Conservation (phyloP, 2,888 invertebrate species). For the Himalopsyche japonica region DNA sequence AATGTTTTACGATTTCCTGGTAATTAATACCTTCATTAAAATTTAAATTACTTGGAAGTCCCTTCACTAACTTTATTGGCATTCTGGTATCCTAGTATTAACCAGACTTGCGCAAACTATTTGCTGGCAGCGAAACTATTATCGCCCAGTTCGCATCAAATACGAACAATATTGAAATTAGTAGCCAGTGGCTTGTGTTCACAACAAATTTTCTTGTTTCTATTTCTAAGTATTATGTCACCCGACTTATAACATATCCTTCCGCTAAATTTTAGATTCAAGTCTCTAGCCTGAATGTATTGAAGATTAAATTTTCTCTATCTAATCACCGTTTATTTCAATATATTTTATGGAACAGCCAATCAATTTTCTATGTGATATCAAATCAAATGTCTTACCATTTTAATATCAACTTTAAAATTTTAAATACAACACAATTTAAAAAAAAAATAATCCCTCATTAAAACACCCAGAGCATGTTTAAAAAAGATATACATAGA, state of each 20-base stretch:
- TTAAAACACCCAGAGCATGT: background rate
- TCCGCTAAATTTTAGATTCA: no score
- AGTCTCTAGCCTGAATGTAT: no score
- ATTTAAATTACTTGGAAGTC: background rate
- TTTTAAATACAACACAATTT: no score
- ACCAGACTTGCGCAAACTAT: background rate
- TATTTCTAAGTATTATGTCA: background rate
- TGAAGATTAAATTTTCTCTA: no score
- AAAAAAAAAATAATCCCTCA: no score
- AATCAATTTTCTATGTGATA: no score
- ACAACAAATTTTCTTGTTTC: background rate
- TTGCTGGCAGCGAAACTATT: background rate
- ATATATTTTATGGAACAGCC: no score
- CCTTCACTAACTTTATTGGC: background rate
- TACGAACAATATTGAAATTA: background rate
- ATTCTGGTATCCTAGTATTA: background rate
- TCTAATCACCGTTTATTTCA: no score
- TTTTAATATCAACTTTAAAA: no score
- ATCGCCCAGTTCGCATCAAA: background rate
- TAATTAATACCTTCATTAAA: background rate
- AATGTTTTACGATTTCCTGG: background rate
- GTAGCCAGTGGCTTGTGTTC: no score
- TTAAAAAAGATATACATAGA: background rate
- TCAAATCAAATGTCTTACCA: no score
- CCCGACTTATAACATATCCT: no score